phyloP scores from a whole-genome alignment of 37 sponge, comb jelly and placozoan genomes.

The Eunapius fragilis region DNA sequence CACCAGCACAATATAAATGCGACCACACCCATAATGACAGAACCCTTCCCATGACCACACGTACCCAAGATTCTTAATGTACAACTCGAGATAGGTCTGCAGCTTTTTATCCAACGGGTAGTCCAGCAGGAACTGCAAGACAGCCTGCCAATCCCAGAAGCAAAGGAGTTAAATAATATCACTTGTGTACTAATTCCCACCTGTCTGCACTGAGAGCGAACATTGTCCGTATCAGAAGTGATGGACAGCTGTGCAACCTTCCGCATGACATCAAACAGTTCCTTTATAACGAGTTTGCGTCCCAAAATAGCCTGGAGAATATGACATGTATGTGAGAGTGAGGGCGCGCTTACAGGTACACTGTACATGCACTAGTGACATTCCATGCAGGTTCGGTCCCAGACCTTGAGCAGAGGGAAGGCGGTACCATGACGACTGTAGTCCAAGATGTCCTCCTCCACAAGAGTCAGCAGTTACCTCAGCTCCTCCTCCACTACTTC shows the following conservation, averaged over 20 bases:
- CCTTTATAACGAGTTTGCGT: constrained; percentile 51
- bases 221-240: constrained; percentile 52
- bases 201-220: constrained; percentile 69
- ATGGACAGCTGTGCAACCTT: constrained; percentile 75
- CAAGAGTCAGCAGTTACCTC: constrained; percentile 66
- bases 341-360: background rate
- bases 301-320: constrained; percentile 73
- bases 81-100: constrained; percentile 58
- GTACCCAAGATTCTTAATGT: constrained; percentile 73
- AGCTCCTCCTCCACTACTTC: constrained; percentile 62
- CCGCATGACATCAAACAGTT: constrained; percentile 76
- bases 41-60: background rate
- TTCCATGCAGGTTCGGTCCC: background rate
- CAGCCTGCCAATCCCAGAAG: constrained; percentile 16
- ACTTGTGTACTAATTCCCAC: too few species aligned
- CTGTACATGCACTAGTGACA: background rate
- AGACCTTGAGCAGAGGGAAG: constrained; percentile 89
- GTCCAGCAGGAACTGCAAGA: constrained; percentile 79
- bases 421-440: constrained; percentile 78
- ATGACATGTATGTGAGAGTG: background rate
- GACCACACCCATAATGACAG: too few species aligned
- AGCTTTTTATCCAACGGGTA: constrained; percentile 87
- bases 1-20: too few species aligned
- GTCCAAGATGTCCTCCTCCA: constrained; percentile 92
- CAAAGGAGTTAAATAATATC: too few species aligned